phyloP scores from a whole-genome alignment of 2,888 invertebrate genomes.

The Xestoiulus laeticollis region DNA sequence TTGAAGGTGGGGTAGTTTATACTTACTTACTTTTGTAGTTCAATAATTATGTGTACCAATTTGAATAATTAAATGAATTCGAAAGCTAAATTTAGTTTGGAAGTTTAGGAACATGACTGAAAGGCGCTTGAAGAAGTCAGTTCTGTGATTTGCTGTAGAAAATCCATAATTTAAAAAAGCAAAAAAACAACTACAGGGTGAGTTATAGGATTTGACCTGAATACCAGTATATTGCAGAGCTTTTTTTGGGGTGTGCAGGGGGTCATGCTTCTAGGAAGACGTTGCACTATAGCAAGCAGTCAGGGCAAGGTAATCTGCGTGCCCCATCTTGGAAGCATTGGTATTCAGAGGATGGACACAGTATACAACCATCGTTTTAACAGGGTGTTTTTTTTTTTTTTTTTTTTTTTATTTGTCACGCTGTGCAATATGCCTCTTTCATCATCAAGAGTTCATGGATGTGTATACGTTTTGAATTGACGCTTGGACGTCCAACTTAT shows the following conservation, averaged over 20 bases:
- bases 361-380: no score
- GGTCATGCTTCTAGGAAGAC: neutral
- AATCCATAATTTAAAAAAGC: neutral
- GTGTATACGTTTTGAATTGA: neutral
- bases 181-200: neutral
- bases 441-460: neutral
- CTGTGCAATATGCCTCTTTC: neutral
- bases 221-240: neutral
- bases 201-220: neutral
- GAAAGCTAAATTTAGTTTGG: no score
- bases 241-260: neutral
- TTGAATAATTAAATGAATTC: no score
- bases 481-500: neutral
- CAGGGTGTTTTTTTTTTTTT: no score
- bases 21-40: no score
- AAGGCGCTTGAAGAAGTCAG: no score
- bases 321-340: neutral
- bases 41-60: no score
- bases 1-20: no score
- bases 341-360: neutral
- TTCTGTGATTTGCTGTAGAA: neutral
- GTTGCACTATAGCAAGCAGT: neutral
- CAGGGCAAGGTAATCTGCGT: neutral
- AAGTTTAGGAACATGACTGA: no score
- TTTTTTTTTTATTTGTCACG: neutral